Evolutionary conservation across 2,113 vertebrate genomes (phyloP), one percentile per base, ranked within the genome.

Genomic region (Perca flavescens): DNA sequence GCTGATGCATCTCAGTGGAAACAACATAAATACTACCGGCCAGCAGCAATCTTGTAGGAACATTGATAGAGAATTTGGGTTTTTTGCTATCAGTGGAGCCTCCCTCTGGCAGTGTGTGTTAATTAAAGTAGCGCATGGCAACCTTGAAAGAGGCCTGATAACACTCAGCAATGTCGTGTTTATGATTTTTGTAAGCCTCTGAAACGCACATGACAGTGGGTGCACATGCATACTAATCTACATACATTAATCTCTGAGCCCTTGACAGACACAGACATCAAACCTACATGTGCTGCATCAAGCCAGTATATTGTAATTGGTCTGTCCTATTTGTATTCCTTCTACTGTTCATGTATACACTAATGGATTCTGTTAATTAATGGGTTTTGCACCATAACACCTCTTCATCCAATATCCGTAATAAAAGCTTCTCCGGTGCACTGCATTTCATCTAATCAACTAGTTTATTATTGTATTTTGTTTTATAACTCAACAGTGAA

Each of bases 281-380:
- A 81, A 75, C 54, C 21, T 43, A 46, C 66, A 58, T 75, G 58
- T 47, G 47, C 79, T 54, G 9, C 70, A 75, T 80, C 66, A 56
- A 71, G 66, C 86, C 68, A 68, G 64, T 65, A 28, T 71, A 61
- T 82, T n/a, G 8, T 83, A 83, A 92, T 85, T 82, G 86, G 77
- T 73, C 74, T 73, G 79, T 77, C 62, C 66, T 77, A 62, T 89
- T 88, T 90, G 70, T 85, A 77, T 84, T 83, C 57, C 80, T 79
- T 75, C 61, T 62, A 56, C 69, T 74, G 31, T 53, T 92, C 74
- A 74, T 82, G 69, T 85, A 64, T 74, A 57, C 76, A 72, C 85
- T 88, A 92, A 93, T 94, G 87, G 84, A 87, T 83, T 83, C 49
- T 74, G 79, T 69, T 92, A 87, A 92, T 91, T 85, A 91, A 85